phyloP scores from a whole-genome alignment of 2,888 invertebrate species.

The Dermolepida albohirtum region DNA sequence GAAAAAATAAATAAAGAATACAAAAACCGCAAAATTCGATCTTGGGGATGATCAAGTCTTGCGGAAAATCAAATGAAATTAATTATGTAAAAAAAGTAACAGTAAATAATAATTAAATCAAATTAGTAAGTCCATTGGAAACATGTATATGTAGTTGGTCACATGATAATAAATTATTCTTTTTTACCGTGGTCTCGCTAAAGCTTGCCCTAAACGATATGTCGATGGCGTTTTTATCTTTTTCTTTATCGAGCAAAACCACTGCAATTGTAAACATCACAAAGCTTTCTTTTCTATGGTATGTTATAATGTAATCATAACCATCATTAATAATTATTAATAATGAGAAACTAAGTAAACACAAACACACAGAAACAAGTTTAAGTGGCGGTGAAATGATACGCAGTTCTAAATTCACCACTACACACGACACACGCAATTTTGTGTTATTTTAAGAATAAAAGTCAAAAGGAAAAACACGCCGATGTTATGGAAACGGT shows the following conservation, averaged over 20 bases:
- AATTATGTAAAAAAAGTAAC: constrained; percentile 34
- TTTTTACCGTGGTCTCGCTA: constrained; percentile 59
- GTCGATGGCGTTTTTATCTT: constrained; percentile 56
- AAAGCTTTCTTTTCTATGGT: constrained; percentile 55
- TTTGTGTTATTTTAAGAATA: not conserved
- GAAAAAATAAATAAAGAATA: constrained; percentile 45
- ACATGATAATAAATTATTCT: constrained; percentile 43
- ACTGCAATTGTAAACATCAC: constrained; percentile 56
- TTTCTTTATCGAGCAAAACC: constrained; percentile 55
- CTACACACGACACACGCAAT: not conserved
- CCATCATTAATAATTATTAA: constrained; percentile 44
- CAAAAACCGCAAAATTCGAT: constrained; percentile 1
- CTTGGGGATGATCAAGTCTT: constrained; percentile 45
- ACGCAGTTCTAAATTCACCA: too few relatives aligned
- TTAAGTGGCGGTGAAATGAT: constrained; percentile 38
- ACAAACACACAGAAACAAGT: constrained; percentile 56
- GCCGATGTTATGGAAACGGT: too few relatives aligned
- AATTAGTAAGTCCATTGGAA: constrained; percentile 14
- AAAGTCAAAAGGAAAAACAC: too few relatives aligned
- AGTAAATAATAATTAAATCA: constrained; percentile 38
- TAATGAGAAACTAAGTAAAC: constrained; percentile 58
- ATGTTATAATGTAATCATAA: constrained; percentile 48
- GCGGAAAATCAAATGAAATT: constrained; percentile 41
- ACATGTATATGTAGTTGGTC: constrained; percentile 2
- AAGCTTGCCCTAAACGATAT: constrained; percentile 59